A percentile compares a stretch with the other conserved stretches of the same genome.
These are phyloP conservation scores for Pelmatolapia mariae DNA, from an alignment of 2,113 vertebrate genomes.

Conservation along the genomic window DNA sequence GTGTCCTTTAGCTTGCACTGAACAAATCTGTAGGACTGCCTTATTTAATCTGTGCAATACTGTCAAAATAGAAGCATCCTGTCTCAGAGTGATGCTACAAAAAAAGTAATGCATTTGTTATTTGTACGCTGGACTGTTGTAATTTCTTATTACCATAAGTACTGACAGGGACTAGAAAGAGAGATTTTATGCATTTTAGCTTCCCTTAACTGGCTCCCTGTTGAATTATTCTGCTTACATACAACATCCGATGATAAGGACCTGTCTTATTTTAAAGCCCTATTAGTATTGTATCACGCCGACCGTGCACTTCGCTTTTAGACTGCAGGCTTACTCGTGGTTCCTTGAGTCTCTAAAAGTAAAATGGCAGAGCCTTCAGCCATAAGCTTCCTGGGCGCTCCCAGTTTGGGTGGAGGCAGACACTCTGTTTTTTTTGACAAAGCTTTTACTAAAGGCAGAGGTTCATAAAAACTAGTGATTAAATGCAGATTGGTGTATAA, in stretches of 20 bases:
- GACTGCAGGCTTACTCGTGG: not conserved
- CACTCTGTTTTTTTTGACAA: not conserved
- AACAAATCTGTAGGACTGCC: not conserved
- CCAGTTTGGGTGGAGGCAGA: not conserved
- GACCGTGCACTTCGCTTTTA: not conserved
- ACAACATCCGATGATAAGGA: not conserved
- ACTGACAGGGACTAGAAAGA: not conserved
- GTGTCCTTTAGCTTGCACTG: not conserved
- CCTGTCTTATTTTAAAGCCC: not conserved
- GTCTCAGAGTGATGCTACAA: not conserved
- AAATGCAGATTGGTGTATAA: not conserved
- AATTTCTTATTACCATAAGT: not conserved
- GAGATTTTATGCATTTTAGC: fast-evolving
- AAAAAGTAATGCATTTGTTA: not conserved
- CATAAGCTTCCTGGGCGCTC: not conserved
- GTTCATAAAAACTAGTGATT: not conserved
- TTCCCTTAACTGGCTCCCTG: not conserved
- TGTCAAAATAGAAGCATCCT: not conserved
- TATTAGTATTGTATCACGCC: not conserved
- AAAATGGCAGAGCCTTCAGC: not conserved
- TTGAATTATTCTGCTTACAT: not conserved
- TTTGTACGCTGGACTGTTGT: not conserved
- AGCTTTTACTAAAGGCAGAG: not conserved
- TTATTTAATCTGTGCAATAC: not conserved
- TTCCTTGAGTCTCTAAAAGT: not conserved